Percentiles rank a stretch among this genome's conserved stretches.
phyloP scores from a whole-genome alignment of 2,888 invertebrate genomes.

The Ectemnius cavifrons region DNA sequence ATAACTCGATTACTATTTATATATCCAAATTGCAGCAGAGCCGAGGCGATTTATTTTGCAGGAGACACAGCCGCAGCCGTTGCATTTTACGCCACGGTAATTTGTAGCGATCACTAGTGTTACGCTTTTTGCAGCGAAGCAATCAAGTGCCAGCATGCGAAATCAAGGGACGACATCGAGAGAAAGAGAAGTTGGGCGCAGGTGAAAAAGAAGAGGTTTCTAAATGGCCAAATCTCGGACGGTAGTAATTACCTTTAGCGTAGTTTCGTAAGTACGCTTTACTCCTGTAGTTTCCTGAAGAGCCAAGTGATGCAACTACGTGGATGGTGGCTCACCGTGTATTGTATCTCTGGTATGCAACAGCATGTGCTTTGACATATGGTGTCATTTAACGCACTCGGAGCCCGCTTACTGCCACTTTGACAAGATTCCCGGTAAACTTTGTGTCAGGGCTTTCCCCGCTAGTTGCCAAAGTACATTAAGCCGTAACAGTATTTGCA shows the following conservation, averaged over 20 bases:
- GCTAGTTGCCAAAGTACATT: not conserved
- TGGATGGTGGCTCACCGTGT: not conserved
- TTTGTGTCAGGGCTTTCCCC: not conserved
- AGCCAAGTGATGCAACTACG: constrained; percentile 10
- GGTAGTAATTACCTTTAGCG: not conserved
- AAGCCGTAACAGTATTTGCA: constrained; percentile 1
- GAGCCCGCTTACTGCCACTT: not conserved
- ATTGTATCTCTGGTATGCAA: too few species aligned
- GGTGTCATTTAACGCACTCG: constrained; percentile 6
- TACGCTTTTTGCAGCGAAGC: not conserved
- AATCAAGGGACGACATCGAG: not conserved
- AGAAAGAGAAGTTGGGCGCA: not conserved
- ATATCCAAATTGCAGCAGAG: too few species aligned
- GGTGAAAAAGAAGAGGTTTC: not conserved
- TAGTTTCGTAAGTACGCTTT: not conserved
- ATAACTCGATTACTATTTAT: too few species aligned
- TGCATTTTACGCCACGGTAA: not conserved
- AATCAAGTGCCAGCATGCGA: constrained; percentile 1
- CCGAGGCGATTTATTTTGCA: too few species aligned
- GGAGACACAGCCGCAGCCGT: too few species aligned
- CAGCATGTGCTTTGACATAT: too few species aligned
- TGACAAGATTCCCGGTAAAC: constrained; percentile 1
- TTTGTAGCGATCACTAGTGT: not conserved
- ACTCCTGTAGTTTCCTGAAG: not conserved
- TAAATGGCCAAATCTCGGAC: not conserved